Evolutionary conservation across 2,888 invertebrate genomes (phyloP).

Genomic region (Andrena minutula): DNA sequence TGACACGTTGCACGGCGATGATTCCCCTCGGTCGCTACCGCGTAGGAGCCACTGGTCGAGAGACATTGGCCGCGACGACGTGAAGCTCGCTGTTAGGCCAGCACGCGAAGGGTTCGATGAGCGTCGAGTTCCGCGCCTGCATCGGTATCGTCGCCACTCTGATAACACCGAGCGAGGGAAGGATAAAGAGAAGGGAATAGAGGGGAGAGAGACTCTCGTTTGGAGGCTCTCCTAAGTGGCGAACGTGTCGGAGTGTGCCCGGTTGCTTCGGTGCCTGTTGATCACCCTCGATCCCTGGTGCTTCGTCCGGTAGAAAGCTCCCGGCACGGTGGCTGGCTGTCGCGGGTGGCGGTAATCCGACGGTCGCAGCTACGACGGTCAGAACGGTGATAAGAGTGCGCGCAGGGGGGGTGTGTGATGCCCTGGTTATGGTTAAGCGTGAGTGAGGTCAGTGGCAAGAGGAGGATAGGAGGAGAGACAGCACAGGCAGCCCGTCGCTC

Average conservation of each 20-base stretch:
- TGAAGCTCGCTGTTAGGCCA: not conserved
- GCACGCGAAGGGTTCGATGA: not conserved
- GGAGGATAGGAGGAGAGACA: conserved; percentile 69
- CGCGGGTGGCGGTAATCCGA: conserved; percentile 62
- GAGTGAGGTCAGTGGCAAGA: conserved; percentile 83
- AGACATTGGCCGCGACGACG: not conserved
- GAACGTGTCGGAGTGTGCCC: conserved; percentile 8
- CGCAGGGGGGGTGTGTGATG: conserved; percentile 80
- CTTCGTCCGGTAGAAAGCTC: not conserved
- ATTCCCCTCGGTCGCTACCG: not conserved
- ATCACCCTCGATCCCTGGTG: not conserved
- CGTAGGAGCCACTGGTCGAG: not conserved
- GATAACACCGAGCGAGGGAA: conserved; percentile 9
- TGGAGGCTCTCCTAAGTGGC: conserved; percentile 6
- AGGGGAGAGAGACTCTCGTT: conserved; percentile 20
- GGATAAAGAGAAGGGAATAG: not conserved
- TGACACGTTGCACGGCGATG: conserved; percentile 5
- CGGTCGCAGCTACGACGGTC: conserved; percentile 62
- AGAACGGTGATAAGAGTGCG: conserved; percentile 73
- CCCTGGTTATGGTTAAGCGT: conserved; percentile 83
- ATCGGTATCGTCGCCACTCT: conserved; percentile 2
- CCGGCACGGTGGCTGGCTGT: conserved; percentile 4
- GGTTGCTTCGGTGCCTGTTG: conserved; percentile 12
- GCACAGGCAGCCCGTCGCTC: conserved; percentile 43
- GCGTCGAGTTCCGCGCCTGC: not conserved